Base-by-base conservation (phyloP, 2,888 invertebrate genomes). In the Mantis religiosa region DNA sequence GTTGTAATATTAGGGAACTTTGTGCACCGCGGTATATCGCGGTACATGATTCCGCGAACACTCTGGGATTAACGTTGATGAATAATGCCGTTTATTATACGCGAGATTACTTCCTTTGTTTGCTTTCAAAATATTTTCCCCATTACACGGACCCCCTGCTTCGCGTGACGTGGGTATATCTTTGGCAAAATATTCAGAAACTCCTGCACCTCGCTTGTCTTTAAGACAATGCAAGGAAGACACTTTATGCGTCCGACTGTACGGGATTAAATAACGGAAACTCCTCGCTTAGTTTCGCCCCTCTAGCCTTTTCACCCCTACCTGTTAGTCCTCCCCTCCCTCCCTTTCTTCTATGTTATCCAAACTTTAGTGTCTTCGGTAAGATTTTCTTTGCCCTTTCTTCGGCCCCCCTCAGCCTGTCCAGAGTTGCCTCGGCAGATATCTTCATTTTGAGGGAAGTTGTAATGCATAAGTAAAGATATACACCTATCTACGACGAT, bases 391-490 rank as follows among this genome's bases (percentile, higher is more conserved):
- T 87, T 82, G 28, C 87, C 28, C 28, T 82, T 34, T 84, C 30
- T 28, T 88, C 87, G 85, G 84, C 88, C 34, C 30, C 89, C 89
- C 54, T 71, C 54, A 4, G 54, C 85, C 47, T 34, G 27, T 30
- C 89, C 84, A 47, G 28, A 86, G 82, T 30, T 82, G 34, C 85
- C 81, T 3, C 83, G n/a, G n/a, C 28, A 84, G 71, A 34, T n/a
- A 88, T 83, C 41, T 84, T 84, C 90, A 89, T 90, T 89, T 89
- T 87, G 89, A 89, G 88, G 90, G 88, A 90, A 89, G 89, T 90
- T 89, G 88, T 90, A 90, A 90, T 90, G 89, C 90, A 90, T 90
- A 90, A 90, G 89, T 90, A 90, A 90, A 89, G 88, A 89, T 85
- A 89, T 85, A 86, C 88, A 87, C 41, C 28, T 28, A 81, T 71